These are phyloP conservation scores for Hirundichthys speculiger DNA, from an alignment of 2,113 vertebrate genomes.

Conservation along the genomic window DNA sequence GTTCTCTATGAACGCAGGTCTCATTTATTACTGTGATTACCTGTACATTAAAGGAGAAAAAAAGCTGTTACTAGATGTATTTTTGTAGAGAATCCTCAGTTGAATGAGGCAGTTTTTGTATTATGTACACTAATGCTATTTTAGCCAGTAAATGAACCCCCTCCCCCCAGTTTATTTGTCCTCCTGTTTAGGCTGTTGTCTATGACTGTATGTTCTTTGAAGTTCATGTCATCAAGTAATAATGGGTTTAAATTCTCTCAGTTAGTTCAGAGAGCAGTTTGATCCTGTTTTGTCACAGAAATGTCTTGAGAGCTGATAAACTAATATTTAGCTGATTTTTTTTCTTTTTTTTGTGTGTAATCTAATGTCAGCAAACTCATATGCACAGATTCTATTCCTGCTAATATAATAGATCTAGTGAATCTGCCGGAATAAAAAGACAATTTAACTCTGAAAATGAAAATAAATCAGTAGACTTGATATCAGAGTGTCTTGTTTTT, in stretches of 20 bases:
- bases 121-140: constrained; percentile 55
- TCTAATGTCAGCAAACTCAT: constrained; percentile 37
- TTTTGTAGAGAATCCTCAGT: constrained; percentile 74
- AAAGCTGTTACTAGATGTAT: constrained; percentile 68
- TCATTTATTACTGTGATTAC: constrained; percentile 55
- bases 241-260: background rate
- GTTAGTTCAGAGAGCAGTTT: constrained; percentile 4
- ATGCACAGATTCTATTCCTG: constrained; percentile 46
- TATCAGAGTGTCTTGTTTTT: constrained; percentile 25
- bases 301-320: constrained; percentile 43
- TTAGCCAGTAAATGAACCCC: constrained; percentile 45
- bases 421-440: constrained; percentile 21
- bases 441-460: constrained; percentile 42
- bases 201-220: constrained; percentile 7
- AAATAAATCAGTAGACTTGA: constrained; percentile 62
- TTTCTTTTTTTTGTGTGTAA: constrained; percentile 29
- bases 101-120: constrained; percentile 70
- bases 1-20: constrained; percentile 28
- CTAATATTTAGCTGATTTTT: constrained; percentile 28
- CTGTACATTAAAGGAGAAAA: constrained; percentile 42
- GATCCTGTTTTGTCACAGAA: constrained; percentile 27
- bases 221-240: constrained; percentile 3
- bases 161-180: background rate
- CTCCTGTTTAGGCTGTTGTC: constrained; percentile 45
- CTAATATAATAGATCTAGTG: constrained; percentile 40